Percentiles rank a stretch among this genome's conserved stretches.
Evolutionary conservation across 2,888 invertebrate species (phyloP).

Genomic region (Cenopis cana): DNA sequence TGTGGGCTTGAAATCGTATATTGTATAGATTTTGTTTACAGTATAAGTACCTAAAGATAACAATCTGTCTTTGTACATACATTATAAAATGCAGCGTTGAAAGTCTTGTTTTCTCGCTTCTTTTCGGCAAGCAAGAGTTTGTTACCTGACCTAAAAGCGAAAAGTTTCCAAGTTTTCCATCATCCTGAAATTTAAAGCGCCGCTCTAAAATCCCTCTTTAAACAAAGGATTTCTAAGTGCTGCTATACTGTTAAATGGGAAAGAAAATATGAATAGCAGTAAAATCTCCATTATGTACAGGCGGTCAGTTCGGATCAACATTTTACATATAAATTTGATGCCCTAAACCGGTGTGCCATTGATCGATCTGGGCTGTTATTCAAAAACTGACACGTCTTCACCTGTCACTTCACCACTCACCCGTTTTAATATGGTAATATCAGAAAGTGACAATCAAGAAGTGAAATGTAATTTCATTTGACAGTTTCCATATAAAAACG

Average conservation of each 20-base stretch:
- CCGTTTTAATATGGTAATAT: no score
- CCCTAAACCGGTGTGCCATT: no score
- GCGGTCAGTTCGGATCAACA: background rate
- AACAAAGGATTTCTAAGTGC: conserved; percentile 17
- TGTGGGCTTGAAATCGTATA: no score
- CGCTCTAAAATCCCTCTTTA: conserved; percentile 12
- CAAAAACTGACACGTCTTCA: no score
- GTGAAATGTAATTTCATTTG: no score
- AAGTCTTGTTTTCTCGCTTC: background rate
- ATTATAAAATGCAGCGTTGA: background rate
- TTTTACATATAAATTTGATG: background rate
- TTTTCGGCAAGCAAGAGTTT: background rate
- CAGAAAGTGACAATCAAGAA: no score
- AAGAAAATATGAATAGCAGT: conserved; percentile 22
- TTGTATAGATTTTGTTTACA: no score
- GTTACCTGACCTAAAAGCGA: conserved; percentile 4
- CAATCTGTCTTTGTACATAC: no score
- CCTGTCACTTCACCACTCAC: no score
- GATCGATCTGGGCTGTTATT: no score
- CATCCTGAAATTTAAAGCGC: conserved; percentile 9
- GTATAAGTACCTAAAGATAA: no score
- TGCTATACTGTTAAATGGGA: conserved; percentile 18
- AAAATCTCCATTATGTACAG: background rate
- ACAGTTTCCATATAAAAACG: no score
- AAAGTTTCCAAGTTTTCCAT: conserved; percentile 18